Base-by-base conservation (phyloP, 2,888 invertebrate genomes). In the Synanthedon myopaeformis region DNA sequence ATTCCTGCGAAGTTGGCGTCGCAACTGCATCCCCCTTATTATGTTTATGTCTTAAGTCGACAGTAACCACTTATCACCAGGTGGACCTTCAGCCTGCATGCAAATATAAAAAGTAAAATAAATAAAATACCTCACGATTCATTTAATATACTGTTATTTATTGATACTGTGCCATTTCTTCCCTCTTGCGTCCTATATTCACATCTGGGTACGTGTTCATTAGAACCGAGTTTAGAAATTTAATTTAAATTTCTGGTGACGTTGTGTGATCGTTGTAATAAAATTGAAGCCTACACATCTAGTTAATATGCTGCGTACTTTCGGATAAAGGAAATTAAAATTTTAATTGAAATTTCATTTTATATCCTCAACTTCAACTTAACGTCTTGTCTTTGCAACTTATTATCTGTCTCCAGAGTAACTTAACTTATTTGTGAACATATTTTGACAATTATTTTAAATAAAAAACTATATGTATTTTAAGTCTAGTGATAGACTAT, bases 141-240 rank as follows among this genome's bases (percentile, higher is more conserved):
- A 23, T 3, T 35, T 8, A 35, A 35, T 6, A n/a, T 45, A 45
- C 45, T 45, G 12, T 45, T 45, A 14, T 14, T 17, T 52, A 23
- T 52, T 45, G 23, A 42, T 52, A 45, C 14, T 45, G 13, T 13
- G 45, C 17, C 1, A 28, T 54, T 56, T 59, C 59, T 53, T 57
- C 54, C 54, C 56, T 53, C 52, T 53, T 57, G 56, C 60, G 14
- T 6, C 64, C 60, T 61, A 55, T 56, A 62, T 59, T 60, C 64
- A 67, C 67, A 66, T 69, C 65, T 62, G 68, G 61, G 60, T 55
- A 61, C 59, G 64, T 68, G 61, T 70, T 70, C 66, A 70, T 70
- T 72, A 70, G 66, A 61, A 65, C 61, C 61, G 70, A 66, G 65
- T 69, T 72, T 66, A 70, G 68, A 71, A 72, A 72, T 71, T 70